phyloP scores from a whole-genome alignment of 2,888 invertebrate genomes.

The Drosophila merina region DNA sequence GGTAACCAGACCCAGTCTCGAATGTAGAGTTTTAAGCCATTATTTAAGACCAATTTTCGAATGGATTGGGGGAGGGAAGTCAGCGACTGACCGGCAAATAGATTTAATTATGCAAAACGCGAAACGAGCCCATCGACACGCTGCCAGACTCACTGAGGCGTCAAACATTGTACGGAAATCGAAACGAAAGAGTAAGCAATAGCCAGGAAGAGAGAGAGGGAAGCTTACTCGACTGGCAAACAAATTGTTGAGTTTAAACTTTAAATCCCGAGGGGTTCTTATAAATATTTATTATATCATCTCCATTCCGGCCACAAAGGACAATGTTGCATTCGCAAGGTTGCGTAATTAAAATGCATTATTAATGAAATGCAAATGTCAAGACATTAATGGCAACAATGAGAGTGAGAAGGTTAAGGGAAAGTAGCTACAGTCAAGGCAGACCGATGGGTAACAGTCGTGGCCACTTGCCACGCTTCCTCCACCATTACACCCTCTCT shows the following conservation, averaged over 20 bases:
- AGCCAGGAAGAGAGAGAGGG: background rate
- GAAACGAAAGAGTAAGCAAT: conserved; percentile 22
- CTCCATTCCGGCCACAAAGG: conserved; percentile 30
- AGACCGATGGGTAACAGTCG: too few relatives aligned
- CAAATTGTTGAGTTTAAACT: conserved; percentile 59
- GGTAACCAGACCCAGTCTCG: conserved; percentile 41
- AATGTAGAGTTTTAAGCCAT: conserved; percentile 34
- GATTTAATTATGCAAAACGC: conserved; percentile 71
- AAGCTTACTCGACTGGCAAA: conserved; percentile 38
- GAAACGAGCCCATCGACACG: conserved; percentile 46
- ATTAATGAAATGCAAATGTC: conserved; percentile 77
- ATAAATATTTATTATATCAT: conserved; percentile 75
- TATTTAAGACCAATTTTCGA: conserved; percentile 39
- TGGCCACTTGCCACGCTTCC: too few relatives aligned
- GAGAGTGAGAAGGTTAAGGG: conserved; percentile 7
- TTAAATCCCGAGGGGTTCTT: conserved; percentile 30
- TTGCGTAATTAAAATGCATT: conserved; percentile 72
- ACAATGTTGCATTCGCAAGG: conserved; percentile 21
- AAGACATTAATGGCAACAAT: conserved; percentile 62
- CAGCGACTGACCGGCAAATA: conserved; percentile 55
- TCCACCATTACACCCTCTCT: background rate
- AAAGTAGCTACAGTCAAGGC: too few relatives aligned
- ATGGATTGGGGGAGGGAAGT: background rate
- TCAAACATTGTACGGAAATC: conserved; percentile 71
- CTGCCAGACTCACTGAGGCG: conserved; percentile 57